Evolutionary conservation across 2,888 invertebrate species (phyloP), one percentile per base, ranked within the genome.

Genomic region (Drosophila fulvimacula): DNA sequence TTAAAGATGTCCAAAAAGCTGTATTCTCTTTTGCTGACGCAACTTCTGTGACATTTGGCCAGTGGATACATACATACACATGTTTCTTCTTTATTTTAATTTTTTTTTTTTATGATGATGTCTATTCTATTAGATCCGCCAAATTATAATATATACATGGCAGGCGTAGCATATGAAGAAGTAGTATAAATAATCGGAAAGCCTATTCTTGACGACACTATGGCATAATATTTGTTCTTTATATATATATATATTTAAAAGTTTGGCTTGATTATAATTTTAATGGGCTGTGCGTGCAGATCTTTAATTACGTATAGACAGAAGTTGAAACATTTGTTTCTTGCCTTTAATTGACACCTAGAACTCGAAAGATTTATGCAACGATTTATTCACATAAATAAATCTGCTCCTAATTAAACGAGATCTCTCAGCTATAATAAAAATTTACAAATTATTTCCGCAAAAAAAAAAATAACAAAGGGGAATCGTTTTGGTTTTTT

Each of bases 291-390:
- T 73, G 74, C 85, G 85, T 85, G 88, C 76, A 62, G 64, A 52
- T 70, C 57, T 88, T 88, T 88, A 88, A 88, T 88, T 86, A 88
- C 56, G 46, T 36, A 75, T 52, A 72, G 71, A 74, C 70, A 77
- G 30, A 41, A 44, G 30, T 11, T 17, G 42, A 41, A 30, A 63
- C 39, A 63, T 67, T 55, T 58, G 30, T 55, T 58, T 38, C 17
- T 51, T 51, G 34, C 32, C 36, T n/a, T 41, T 58, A 60, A 61
- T 66, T 59, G 58, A 64, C 77, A 71, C 44, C 60, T 32, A 34
- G 39, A 42, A 39, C 49, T 42, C 17, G 19, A 34, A 44, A 59
- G 69, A 76, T 77, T 77, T 69, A 76, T 68, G 41, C 21, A 6
- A 27, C 42, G 17, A 36, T 10, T 19, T 53, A 30, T 38, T 48